Conservation (phyloP, 2,888 invertebrate genomes). For the Anoncus sp. region DNA sequence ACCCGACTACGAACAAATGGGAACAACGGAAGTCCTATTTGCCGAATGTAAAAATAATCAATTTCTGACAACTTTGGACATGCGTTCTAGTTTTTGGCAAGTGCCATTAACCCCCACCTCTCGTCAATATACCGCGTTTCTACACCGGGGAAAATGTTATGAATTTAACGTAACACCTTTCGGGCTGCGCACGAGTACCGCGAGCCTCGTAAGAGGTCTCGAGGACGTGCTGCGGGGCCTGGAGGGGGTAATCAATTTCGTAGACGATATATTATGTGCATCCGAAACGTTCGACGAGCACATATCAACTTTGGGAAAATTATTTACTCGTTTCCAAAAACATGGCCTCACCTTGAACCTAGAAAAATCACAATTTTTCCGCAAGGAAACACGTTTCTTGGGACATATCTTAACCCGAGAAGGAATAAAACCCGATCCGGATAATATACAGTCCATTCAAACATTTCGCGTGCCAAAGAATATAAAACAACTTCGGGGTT, state of each 20-base stretch:
- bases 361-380: conserved; percentile 67
- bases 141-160: conserved; percentile 42
- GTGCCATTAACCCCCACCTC: conserved; percentile 56
- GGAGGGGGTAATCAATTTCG: conserved; percentile 30
- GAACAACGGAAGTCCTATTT: conserved; percentile 13
- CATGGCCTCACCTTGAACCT: conserved; percentile 65
- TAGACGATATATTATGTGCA: conserved; percentile 39
- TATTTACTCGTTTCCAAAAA: conserved; percentile 50
- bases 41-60: not conserved
- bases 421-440: conserved; percentile 65
- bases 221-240: conserved; percentile 17
- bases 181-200: conserved; percentile 49
- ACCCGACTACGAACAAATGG: conserved; percentile 42
- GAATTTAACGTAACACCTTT: conserved; percentile 50
- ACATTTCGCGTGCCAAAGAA: conserved; percentile 64
- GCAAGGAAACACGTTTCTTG: conserved; percentile 65
- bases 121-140: conserved; percentile 49
- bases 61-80: conserved; percentile 57
- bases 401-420: conserved; percentile 64
- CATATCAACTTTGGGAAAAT: conserved; percentile 40
- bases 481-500: conserved; percentile 63
- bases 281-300: conserved; percentile 27
- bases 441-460: conserved; percentile 63
- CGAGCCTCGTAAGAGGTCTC: conserved; percentile 12
- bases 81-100: conserved; percentile 67